Percentiles rank a stretch among this genome's conserved stretches.
phyloP scores from a whole-genome alignment of 2,113 vertebrate genomes.

The Tursiops truncatus region DNA sequence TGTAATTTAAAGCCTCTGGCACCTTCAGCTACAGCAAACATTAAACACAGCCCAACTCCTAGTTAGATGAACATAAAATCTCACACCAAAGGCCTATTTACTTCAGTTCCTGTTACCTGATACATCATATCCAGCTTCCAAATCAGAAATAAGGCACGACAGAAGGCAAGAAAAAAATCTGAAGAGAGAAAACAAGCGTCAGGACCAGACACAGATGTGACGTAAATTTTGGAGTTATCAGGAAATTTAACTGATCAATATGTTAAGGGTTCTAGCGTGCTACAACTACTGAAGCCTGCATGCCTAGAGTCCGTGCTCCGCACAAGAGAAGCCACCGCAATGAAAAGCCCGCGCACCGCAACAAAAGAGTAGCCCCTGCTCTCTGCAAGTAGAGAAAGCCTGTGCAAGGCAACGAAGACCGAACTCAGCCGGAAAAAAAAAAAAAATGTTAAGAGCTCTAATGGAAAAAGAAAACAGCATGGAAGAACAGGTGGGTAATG shows the following conservation, averaged over 20 bases:
- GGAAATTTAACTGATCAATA: neutral
- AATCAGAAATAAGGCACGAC: neutral
- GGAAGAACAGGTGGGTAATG: neutral
- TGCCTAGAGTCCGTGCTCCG: too few relatives aligned
- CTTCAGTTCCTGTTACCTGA: neutral
- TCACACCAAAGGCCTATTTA: neutral
- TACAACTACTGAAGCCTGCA: too few relatives aligned
- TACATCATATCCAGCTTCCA: neutral
- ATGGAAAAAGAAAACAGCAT: neutral
- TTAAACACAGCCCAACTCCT: neutral
- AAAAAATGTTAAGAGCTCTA: neutral
- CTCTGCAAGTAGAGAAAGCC: too few relatives aligned
- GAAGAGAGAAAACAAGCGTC: neutral
- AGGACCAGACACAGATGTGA: neutral
- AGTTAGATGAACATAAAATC: neutral
- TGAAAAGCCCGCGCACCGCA: too few relatives aligned
- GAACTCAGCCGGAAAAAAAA: too few relatives aligned
- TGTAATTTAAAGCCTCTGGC: neutral
- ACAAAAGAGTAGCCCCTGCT: too few relatives aligned
- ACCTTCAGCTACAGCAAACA: neutral
- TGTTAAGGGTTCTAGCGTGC: neutral
- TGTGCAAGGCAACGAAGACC: too few relatives aligned
- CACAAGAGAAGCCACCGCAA: too few relatives aligned
- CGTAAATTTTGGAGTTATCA: neutral
- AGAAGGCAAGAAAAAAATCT: neutral